Conservation (phyloP, 2,797 vertebrate species). For the Pangasius larnaudii region DNA sequence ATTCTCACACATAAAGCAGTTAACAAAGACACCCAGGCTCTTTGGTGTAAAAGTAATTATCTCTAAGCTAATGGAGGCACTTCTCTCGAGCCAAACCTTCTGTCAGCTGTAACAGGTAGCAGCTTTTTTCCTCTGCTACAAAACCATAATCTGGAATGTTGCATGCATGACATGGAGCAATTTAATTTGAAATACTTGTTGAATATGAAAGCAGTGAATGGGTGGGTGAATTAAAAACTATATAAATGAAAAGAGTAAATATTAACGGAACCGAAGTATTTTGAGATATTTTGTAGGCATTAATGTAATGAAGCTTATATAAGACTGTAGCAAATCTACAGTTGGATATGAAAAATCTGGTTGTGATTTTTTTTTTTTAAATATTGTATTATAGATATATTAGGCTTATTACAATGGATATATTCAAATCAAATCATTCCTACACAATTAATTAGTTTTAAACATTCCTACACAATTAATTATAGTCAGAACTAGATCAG, state of each 20-base stretch:
- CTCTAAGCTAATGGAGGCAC: slow-evolving; percentile 53
- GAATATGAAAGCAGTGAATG: slow-evolving; percentile 18
- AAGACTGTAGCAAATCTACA: neutral
- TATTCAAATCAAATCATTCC: neutral
- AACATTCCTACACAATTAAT: neutral
- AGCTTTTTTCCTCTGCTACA: slow-evolving; percentile 35
- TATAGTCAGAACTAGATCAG: neutral
- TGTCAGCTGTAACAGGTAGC: slow-evolving; percentile 55
- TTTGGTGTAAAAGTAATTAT: slow-evolving; percentile 79
- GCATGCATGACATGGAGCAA: slow-evolving; percentile 51
- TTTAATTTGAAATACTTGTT: slow-evolving; percentile 33
- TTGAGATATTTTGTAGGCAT: neutral
- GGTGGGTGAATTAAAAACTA: neutral
- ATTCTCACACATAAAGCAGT: slow-evolving; percentile 83
- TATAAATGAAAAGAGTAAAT: neutral
- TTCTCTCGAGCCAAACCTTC: slow-evolving; percentile 46
- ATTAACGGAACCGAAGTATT: neutral
- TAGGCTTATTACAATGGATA: neutral
- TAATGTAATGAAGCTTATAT: neutral
- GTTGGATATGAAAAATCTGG: neutral
- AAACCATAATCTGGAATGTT: slow-evolving; percentile 42
- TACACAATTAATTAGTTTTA: neutral
- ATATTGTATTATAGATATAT: neutral
- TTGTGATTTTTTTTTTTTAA: no score
- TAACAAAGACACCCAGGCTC: slow-evolving; percentile 82